phyloP scores from a whole-genome alignment of 2,888 invertebrate species.

The Calameuta filiformis region DNA sequence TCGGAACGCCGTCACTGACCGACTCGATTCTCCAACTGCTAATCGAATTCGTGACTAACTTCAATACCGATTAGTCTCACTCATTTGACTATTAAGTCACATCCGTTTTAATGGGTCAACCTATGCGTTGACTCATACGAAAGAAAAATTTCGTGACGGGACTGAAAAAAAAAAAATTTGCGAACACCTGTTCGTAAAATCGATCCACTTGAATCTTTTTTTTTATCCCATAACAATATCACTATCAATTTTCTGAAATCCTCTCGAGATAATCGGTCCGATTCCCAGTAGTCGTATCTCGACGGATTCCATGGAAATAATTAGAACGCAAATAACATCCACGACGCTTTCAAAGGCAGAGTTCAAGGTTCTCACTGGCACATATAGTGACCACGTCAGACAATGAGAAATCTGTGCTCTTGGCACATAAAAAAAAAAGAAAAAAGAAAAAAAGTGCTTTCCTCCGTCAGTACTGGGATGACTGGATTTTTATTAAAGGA shows the following conservation, averaged over 20 bases:
- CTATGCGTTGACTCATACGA: neutral
- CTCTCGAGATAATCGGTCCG: neutral
- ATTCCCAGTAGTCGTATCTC: neutral
- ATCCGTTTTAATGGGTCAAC: neutral
- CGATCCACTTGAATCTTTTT: no score
- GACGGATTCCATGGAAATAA: neutral
- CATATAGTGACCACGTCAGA: neutral
- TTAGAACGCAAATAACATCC: neutral
- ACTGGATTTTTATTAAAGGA: conserved; percentile 1
- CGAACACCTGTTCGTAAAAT: no score
- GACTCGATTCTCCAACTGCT: neutral
- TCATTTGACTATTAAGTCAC: neutral
- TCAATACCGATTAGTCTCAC: neutral
- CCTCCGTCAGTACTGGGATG: neutral
- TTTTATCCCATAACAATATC: neutral
- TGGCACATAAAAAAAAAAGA: neutral
- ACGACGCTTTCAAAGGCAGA: neutral
- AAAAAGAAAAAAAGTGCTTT: neutral
- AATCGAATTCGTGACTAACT: neutral
- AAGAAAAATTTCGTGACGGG: no score
- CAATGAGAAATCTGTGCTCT: neutral
- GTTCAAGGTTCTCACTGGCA: neutral
- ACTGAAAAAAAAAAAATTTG: neutral
- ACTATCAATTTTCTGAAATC: neutral
- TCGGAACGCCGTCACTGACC: neutral